A percentile compares a stretch with the other conserved stretches of the same genome.
Evolutionary conservation across 53 echinoderm and acorn worm genomes (phyloP).

Genomic region (Glandiceps talaboti): DNA sequence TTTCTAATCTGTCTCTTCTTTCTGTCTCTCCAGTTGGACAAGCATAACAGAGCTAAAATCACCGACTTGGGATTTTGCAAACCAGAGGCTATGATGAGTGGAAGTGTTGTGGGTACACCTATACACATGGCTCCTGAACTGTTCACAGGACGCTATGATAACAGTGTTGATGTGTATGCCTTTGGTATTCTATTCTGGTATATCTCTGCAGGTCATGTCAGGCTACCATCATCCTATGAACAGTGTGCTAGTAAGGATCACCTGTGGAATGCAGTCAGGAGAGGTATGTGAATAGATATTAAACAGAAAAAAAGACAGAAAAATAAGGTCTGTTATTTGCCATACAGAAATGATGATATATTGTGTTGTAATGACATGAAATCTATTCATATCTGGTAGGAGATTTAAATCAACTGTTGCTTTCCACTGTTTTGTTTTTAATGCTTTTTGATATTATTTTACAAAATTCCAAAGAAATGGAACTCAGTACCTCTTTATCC

Average conservation of each 20-base stretch:
- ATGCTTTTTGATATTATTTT: too few species aligned
- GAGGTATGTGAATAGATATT: too few species aligned
- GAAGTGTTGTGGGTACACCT: conserved; percentile 97
- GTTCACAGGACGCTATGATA: conserved; percentile 93
- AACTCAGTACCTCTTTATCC: too few species aligned
- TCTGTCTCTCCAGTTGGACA: conserved; percentile 54
- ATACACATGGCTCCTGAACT: conserved; percentile 99
- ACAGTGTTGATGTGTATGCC: conserved; percentile 94
- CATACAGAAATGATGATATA: too few species aligned
- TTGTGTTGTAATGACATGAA: too few species aligned
- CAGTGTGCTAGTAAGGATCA: conserved; percentile 99
- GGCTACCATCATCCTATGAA: conserved; percentile 74
- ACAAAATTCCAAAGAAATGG: too few species aligned
- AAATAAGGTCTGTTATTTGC: too few species aligned
- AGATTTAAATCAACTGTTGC: too few species aligned
- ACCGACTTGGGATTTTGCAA: conserved; percentile 99
- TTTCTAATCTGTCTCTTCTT: too few species aligned
- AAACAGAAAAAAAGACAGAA: too few species aligned
- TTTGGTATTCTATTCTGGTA: conserved; percentile 99
- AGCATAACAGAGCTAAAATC: conserved; percentile 80
- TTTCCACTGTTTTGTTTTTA: too few species aligned
- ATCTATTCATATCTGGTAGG: too few species aligned
- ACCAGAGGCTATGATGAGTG: conserved; percentile 99
- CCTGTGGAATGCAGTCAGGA: conserved; percentile 89
- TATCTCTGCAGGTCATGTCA: conserved; percentile 84